A percentile compares a stretch with the other conserved stretches of the same genome.
These are phyloP conservation scores for Willowsia nigromaculata DNA, from an alignment of 2,888 invertebrate species.

Conservation along the genomic window DNA sequence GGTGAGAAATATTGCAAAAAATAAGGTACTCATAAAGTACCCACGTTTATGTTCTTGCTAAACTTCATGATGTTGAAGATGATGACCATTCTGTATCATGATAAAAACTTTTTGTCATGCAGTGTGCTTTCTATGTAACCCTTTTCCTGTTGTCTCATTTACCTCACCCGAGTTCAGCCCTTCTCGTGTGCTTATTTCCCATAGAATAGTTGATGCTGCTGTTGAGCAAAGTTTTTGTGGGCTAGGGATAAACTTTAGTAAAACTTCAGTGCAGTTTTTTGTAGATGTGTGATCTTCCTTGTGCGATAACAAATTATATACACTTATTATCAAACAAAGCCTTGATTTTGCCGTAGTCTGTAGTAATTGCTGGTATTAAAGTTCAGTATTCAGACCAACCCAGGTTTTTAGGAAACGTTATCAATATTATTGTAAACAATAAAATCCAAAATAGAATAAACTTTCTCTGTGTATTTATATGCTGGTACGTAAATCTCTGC, in stretches of 20 bases:
- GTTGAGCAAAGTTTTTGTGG: neutral
- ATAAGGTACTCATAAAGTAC: neutral
- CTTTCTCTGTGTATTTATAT: too few species aligned
- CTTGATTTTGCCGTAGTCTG: too few species aligned
- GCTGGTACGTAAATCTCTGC: too few species aligned
- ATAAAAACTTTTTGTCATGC: slow-evolving; percentile 15
- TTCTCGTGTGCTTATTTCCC: neutral
- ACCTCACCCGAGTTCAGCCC: too few species aligned
- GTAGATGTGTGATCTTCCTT: neutral
- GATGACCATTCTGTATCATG: neutral
- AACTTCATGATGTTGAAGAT: neutral
- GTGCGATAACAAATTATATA: too few species aligned
- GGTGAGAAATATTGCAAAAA: neutral
- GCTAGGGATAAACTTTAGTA: too few species aligned
- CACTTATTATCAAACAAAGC: too few species aligned
- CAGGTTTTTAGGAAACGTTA: too few species aligned
- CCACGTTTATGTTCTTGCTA: neutral
- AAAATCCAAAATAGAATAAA: too few species aligned
- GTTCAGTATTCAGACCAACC: too few species aligned
- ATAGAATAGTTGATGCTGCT: neutral
- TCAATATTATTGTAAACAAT: too few species aligned
- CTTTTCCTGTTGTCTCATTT: neutral
- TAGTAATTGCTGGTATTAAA: too few species aligned
- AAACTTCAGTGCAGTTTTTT: slow-evolving; percentile 1
- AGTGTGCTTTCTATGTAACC: neutral